A percentile compares a stretch with the other conserved stretches of the same genome.
Conservation (phyloP, 1,140 invertebrate genomes). For the Ptiloglossa arizonensis region DNA sequence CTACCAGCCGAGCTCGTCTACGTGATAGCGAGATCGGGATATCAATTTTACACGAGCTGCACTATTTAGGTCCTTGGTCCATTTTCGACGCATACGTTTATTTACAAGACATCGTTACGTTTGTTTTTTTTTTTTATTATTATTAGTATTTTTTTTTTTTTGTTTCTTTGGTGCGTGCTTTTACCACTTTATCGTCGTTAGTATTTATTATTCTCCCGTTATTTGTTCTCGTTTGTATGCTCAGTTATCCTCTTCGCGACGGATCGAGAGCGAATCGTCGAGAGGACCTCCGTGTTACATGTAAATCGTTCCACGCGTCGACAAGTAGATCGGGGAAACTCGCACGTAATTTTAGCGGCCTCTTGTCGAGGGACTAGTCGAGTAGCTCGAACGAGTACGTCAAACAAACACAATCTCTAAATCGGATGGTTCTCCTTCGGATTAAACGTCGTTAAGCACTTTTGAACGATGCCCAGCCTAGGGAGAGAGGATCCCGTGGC, state of each 20-base stretch:
- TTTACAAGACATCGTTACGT: conserved; percentile 68
- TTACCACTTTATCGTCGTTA: not conserved
- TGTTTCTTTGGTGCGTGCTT: conserved; percentile 24
- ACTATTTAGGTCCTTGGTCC: conserved; percentile 76
- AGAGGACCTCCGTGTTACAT: conserved; percentile 31
- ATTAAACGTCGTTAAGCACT: conserved; percentile 39
- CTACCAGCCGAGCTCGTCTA: conserved; percentile 56
- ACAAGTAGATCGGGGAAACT: conserved; percentile 23
- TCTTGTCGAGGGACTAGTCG: conserved; percentile 6
- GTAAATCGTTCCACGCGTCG: conserved; percentile 29
- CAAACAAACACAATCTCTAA: conserved; percentile 15
- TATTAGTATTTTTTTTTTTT: not conserved
- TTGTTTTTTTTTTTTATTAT: conserved; percentile 8
- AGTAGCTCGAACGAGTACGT: conserved; percentile 32
- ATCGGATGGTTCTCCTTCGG: conserved; percentile 38
- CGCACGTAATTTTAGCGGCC: not conserved
- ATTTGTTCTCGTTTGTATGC: conserved; percentile 20
- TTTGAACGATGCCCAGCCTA: conserved; percentile 1
- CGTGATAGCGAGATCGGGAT: conserved; percentile 45
- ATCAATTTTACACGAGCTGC: conserved; percentile 67
- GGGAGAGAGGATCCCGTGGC: not conserved
- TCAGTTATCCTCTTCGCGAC: conserved; percentile 12
- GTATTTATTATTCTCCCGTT: not conserved
- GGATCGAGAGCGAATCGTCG: conserved; percentile 58
- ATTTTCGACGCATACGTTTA: conserved; percentile 77